Conservation (phyloP, 2,888 invertebrate species). For the Coelinius sp. region DNA sequence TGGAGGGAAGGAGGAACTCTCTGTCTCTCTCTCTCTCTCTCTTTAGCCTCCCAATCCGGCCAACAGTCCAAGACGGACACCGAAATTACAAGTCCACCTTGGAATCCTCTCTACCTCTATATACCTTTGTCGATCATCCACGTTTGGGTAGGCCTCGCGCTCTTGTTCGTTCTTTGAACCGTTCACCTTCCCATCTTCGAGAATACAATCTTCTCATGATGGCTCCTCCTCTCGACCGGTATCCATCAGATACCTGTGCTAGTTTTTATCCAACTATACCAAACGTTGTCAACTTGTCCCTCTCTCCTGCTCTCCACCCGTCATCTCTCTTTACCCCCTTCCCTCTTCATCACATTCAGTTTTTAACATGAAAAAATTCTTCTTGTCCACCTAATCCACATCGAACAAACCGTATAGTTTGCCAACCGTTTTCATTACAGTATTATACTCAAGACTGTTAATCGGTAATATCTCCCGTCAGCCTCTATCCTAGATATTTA, state of each 20-base stretch:
- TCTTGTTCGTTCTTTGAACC: slow-evolving; percentile 41
- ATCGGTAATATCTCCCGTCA: slow-evolving; percentile 20
- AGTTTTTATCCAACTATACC: slow-evolving; percentile 32
- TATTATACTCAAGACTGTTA: slow-evolving; percentile 11
- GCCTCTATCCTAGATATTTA: slow-evolving; percentile 26
- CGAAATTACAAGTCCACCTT: slow-evolving; percentile 41
- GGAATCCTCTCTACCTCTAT: slow-evolving; percentile 19
- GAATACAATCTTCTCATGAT: slow-evolving; percentile 9
- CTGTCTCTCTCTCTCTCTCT: slow-evolving; percentile 49
- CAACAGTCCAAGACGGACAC: slow-evolving; percentile 57
- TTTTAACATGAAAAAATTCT: slow-evolving; percentile 18
- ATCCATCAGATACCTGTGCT: slow-evolving; percentile 30
- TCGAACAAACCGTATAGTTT: slow-evolving; percentile 18
- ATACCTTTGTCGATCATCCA: slow-evolving; percentile 21
- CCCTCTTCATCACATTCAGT: slow-evolving; percentile 34
- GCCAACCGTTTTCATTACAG: slow-evolving; percentile 25
- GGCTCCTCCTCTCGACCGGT: slow-evolving; percentile 28
- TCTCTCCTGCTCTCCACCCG: slow-evolving; percentile 21
- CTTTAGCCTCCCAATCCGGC: slow-evolving; percentile 64
- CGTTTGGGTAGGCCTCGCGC: slow-evolving; percentile 38
- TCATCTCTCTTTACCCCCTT: slow-evolving; percentile 37
- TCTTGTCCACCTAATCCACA: not conserved
- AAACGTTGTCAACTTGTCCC: slow-evolving; percentile 17
- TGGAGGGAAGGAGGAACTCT: slow-evolving; percentile 64
- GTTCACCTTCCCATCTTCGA: slow-evolving; percentile 30